Evolutionary conservation across 2,888 invertebrate species (phyloP), one percentile per base, ranked within the genome.

Genomic region (Macrosiphum euphorbiae): DNA sequence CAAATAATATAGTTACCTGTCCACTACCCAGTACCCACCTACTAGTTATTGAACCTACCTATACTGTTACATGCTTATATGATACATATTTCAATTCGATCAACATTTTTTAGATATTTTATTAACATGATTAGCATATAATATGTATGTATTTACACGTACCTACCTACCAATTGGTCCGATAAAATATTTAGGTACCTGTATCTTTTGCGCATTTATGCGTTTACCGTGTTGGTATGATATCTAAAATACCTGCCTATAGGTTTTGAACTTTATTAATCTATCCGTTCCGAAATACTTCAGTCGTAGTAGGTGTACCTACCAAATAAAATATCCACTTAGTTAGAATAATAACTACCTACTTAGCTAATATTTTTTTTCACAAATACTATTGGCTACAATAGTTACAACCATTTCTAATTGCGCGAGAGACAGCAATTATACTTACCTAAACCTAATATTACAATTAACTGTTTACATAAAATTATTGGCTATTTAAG

Each of bases 101-200:
- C 7, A 78, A 78, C 67, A 67, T 67, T 67, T n/a, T 67, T 67
- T n/a, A n/a, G 67, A 67, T 67, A n/a, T n/a, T 67, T 67, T 16
- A 67, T 16, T 67, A 35, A 67, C n/a, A 20, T 20, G 78, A 78
- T 67, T 24, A 67, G 4, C 16, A n/a, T 67, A 61, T 61, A 52
- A 44, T 7, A 44, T 5, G 44, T 24, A 24, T 61, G 13, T n/a
- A 28, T 35, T 0, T 35, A 16, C 11, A 20, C n/a, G n/a, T 67
- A n/a, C n/a, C 3, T 67, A n/a, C n/a, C 3, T 13, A 67, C n/a
- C 28, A 28, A n/a, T 10, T 35, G 67, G 67, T 78, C 20, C 35
- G 78, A 78, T 78, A 78, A 78, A 78, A 78, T 78, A 78, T 78
- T 44, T 44, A 41, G n/a, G n/a, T n/a, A n/a, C n/a, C n/a, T n/a